Base-by-base conservation (phyloP, 2,888 invertebrate genomes). In the Epistrophe grossulariae region DNA sequence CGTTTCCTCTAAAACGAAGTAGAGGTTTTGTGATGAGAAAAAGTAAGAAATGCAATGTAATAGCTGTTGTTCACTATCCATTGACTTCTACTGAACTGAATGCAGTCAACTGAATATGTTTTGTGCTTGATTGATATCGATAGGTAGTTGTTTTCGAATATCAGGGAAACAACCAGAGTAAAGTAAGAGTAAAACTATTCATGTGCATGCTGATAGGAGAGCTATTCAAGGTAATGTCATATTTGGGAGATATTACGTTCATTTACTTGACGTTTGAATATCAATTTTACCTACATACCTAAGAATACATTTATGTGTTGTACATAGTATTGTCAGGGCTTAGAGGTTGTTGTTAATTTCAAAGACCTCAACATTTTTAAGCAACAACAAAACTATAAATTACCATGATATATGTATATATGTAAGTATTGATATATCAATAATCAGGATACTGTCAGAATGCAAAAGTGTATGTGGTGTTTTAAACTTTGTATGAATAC, bases 81-180 rank as follows among this genome's bases (percentile, higher is more conserved):
- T 28, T 8, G 6, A 52, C 24, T 24, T 24, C 13, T 28, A 8
- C 15, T 52, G 2, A 52, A 52, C 24, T 52, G 24, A 28, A 28
- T 15, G 52, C 52, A 52, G 15, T 52, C 52, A 52, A 28, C 15
- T 52, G 52, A 28, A 52, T 19, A 52, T 52, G 28, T 28, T 52
- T 52, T 52, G 52, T 52, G 5, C 13, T 52, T 24, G 52, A 52
- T 24, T 52, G 24, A 52, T 15, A 28, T 52, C 24, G 15, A 28
- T 52, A 15, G 24, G 24, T 24, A 13, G 24, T 52, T 52, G 11
- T 28, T 52, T 7, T 28, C 8, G 52, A 15, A 28, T 13, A 15
- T 28, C 24, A 52, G 8, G 8, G 8, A 35, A n/a, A 45, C 2
- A 43, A 15, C 15, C 13, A 52, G 24, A 19, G 19, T 50, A 50